phyloP scores from a whole-genome alignment of 2,888 invertebrate species.

The Buathra laborator region DNA sequence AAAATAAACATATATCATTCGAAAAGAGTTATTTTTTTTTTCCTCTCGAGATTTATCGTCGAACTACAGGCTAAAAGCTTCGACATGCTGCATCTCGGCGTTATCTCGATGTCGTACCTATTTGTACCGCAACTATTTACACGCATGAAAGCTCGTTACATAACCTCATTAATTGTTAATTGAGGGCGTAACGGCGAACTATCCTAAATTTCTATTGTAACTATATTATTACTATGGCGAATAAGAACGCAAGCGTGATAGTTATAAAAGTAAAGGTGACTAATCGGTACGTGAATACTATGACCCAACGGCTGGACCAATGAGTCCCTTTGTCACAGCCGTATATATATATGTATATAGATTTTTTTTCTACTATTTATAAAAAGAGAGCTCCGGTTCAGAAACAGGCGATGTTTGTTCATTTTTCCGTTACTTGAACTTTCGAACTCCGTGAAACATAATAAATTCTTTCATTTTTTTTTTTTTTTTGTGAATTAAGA shows the following conservation, averaged over 20 bases:
- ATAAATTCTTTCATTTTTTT: neutral
- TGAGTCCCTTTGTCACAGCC: conserved; percentile 58
- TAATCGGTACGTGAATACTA: neutral
- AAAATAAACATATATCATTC: too few species aligned
- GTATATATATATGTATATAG: neutral
- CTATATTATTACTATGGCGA: neutral
- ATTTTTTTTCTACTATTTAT: neutral
- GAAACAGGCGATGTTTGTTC: conserved; percentile 58
- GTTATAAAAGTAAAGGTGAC: neutral
- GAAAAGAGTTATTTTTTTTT: too few species aligned
- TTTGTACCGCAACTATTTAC: neutral
- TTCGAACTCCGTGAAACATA: conserved; percentile 6
- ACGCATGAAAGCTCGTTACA: neutral
- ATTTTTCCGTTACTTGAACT: conserved; percentile 59
- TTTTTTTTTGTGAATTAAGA: neutral
- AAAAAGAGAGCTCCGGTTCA: conserved; percentile 48
- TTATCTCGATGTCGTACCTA: neutral
- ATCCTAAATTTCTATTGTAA: too few species aligned
- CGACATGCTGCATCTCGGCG: too few species aligned
- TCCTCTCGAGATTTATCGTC: too few species aligned
- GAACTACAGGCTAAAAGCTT: neutral
- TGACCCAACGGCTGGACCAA: conserved; percentile 58
- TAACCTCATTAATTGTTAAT: too few species aligned
- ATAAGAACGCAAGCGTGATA: neutral
- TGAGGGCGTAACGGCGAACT: too few species aligned